A percentile compares a stretch with the other conserved stretches of the same genome.
phyloP scores from a whole-genome alignment of 53 echinoderm and acorn worm genomes.

The Paracentrotus lividus region DNA sequence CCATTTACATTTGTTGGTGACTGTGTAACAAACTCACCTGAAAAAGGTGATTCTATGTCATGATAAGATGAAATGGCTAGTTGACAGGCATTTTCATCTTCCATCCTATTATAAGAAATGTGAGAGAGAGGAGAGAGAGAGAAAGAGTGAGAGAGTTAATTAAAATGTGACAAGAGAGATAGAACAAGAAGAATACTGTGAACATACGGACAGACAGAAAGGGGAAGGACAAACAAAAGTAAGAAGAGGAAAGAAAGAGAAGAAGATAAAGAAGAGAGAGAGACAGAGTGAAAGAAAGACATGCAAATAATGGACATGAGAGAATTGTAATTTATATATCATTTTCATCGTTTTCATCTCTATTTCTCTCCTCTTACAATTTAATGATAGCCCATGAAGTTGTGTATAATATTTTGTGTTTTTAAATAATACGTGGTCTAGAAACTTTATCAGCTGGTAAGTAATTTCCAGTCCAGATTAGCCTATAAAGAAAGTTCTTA shows the following conservation, averaged over 20 bases:
- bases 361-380: too few species aligned
- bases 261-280: neutral
- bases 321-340: too few species aligned
- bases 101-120: constrained; percentile 73
- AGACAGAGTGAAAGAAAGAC: neutral
- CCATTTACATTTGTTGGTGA: neutral
- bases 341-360: too few species aligned
- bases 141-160: neutral
- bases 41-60: constrained; percentile 86
- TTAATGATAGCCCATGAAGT: too few species aligned
- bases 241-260: neutral
- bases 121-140: neutral
- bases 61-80: constrained; percentile 82
- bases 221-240: neutral
- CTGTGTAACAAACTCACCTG: constrained; percentile 75
- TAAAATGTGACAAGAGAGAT: neutral
- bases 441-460: too few species aligned
- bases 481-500: too few species aligned
- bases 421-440: too few species aligned
- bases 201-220: too few species aligned
- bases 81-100: constrained; percentile 71
- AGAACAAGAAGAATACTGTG: too few species aligned
- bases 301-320: neutral
- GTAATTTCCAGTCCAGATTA: too few species aligned
- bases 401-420: too few species aligned